Evolutionary conservation across 2,797 vertebrate genomes (phyloP).

Genomic region (Ptychadena robeensis): DNA sequence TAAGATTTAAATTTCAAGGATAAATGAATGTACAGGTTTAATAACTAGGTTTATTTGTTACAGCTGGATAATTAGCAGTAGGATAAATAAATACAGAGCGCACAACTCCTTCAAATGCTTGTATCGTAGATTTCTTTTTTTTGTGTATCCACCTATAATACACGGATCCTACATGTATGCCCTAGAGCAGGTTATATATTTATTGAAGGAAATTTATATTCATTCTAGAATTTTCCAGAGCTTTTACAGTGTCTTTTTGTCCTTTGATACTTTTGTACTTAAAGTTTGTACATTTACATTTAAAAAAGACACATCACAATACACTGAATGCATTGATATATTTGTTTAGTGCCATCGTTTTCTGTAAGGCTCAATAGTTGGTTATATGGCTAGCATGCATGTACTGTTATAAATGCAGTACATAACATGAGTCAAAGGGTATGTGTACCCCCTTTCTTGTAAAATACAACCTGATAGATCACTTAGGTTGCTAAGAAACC

Average conservation of each 20-base stretch:
- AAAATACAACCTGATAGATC: too few species aligned
- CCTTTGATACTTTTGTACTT: too few species aligned
- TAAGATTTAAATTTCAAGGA: slow-evolving; percentile 61
- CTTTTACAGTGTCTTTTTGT: too few species aligned
- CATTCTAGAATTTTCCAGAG: neutral
- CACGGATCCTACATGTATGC: neutral
- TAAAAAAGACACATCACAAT: neutral
- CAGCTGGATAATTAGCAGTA: slow-evolving; percentile 40
- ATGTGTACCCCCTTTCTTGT: neutral
- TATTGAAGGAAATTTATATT: neutral
- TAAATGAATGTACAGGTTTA: slow-evolving; percentile 57
- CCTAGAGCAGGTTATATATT: slow-evolving; percentile 2
- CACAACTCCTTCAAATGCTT: neutral
- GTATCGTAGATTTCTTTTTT: neutral
- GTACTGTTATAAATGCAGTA: neutral
- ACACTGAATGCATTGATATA: neutral
- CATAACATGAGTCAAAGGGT: neutral
- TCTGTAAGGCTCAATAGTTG: neutral
- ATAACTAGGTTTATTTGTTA: slow-evolving; percentile 51
- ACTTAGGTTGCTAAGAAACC: too few species aligned
- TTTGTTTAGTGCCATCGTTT: neutral
- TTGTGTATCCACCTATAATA: neutral
- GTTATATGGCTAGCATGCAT: neutral
- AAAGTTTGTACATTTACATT: too few species aligned
- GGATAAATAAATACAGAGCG: slow-evolving; percentile 37